Evolutionary conservation across 2,113 vertebrate genomes (phyloP).

Genomic region (Sturnira hondurensis): DNA sequence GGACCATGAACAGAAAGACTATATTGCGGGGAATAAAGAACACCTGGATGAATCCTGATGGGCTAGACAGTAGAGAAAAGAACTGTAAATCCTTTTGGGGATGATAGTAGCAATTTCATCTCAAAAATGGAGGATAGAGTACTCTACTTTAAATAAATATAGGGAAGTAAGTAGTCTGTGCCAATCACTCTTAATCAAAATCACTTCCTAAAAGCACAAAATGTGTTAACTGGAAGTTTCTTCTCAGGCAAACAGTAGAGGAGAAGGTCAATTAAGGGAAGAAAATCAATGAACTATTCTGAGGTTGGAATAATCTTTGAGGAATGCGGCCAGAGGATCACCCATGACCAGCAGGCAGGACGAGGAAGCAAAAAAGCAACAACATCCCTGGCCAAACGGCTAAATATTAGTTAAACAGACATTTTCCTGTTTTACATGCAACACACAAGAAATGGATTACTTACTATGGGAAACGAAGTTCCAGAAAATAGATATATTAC

Average conservation of each 20-base stretch:
- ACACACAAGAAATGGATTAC: neutral
- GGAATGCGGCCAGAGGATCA: conserved; percentile 59
- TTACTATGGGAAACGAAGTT: conserved; percentile 23
- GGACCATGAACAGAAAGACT: conserved; percentile 9
- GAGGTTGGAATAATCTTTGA: conserved; percentile 3
- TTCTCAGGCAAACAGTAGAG: conserved; percentile 24
- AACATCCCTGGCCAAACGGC: neutral
- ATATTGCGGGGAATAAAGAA: conserved; percentile 7
- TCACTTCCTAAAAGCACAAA: conserved; percentile 41
- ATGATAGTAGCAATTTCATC: neutral
- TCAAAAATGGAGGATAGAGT: conserved; percentile 15
- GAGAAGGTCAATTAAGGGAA: conserved; percentile 51
- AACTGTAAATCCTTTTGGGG: neutral
- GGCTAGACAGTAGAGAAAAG: neutral
- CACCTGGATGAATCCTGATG: conserved; percentile 22
- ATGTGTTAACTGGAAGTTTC: conserved; percentile 38
- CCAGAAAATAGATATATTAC: conserved; percentile 27
- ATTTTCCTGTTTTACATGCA: conserved; percentile 4
- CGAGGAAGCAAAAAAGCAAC: conserved; percentile 46
- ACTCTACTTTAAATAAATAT: conserved; percentile 25
- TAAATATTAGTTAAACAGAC: conserved; percentile 21
- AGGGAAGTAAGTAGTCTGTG: conserved; percentile 14
- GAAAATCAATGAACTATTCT: conserved; percentile 50
- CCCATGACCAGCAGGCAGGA: conserved; percentile 47
- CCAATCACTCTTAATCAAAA: conserved; percentile 42